Percentiles rank a stretch among this genome's conserved stretches.
Conservation (phyloP, 2,113 vertebrate species). For the Zonotrichia leucophrys region DNA sequence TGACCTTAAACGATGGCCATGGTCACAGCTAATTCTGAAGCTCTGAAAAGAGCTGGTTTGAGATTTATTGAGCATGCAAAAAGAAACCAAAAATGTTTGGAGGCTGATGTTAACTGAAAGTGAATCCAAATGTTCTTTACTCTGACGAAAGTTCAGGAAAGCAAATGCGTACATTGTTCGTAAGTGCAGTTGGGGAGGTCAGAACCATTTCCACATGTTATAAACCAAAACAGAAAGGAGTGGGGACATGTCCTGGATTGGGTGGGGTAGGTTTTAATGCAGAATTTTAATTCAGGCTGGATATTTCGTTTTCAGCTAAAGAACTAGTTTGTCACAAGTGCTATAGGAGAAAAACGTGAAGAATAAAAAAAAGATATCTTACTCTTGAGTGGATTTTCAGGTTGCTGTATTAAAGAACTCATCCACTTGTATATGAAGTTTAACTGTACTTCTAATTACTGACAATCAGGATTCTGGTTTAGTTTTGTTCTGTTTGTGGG, state of each 20-base stretch:
- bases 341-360: neutral
- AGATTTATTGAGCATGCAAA: neutral
- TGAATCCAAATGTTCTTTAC: neutral
- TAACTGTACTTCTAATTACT: neutral
- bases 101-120: neutral
- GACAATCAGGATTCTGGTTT: neutral
- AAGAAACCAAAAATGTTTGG: neutral
- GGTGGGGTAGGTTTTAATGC: neutral
- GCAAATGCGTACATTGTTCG: accelerated
- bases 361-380: neutral
- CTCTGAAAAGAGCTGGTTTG: neutral
- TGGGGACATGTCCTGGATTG: neutral
- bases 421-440: neutral
- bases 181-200: neutral
- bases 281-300: neutral
- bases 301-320: neutral
- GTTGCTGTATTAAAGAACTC: neutral
- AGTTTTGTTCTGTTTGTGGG: neutral
- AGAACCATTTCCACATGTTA: neutral
- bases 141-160: neutral
- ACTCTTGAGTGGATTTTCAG: neutral
- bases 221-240: neutral
- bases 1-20: accelerated
- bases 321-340: neutral
- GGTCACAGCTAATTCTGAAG: neutral